Evolutionary conservation across 2,113 vertebrate genomes (phyloP), one percentile per base, ranked within the genome.

Genomic region (Australoheros scitulus): DNA sequence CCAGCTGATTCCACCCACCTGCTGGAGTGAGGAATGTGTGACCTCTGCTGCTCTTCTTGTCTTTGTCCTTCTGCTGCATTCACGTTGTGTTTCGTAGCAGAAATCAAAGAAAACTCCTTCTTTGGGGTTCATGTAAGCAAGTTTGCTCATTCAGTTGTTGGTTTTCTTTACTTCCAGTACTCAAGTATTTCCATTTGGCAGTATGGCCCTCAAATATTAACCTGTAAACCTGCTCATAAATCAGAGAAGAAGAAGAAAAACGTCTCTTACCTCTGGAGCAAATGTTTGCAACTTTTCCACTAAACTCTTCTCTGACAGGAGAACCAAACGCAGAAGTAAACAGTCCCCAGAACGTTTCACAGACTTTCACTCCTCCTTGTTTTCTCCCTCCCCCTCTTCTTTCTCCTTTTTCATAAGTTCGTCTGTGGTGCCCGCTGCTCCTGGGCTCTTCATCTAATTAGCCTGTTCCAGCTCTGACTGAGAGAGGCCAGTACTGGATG

Each of bases 181-280:
- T 72, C 32, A 34, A 20, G 24, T 26, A n/a, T 70, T 29, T 70
- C 43, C 65, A 55, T 72, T 72, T 55, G 26, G 29, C 43, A 8
- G 50, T 70, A 17, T 55, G 43, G 1, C 18, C 47, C 52, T 5
- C 2, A 70, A 70, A 70, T 70, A 43, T 20, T 7, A 70, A 22
- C 29, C 65, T 50, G 17, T 70, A 14, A 72, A 72, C 68, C 0
- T 55, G 68, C 11, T 26, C 26, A 50, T 10, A 29, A 61, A 50
- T 41, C 18, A 11, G 24, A 47, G 18, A n/a, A 26, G 26, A n/a
- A 29, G 20, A 32, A 17, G 13, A 64, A 59, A 29, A 55, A 41
- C 52, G 7, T 7, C 13, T 83, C 88, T 87, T 86, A 94, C 93
- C 90, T 91, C 52, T 43, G 41, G 7, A 41, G 80, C 11, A 32